These are phyloP conservation scores for Rutilus rutilus DNA, from an alignment of 2,113 vertebrate species.

Conservation along the genomic window DNA sequence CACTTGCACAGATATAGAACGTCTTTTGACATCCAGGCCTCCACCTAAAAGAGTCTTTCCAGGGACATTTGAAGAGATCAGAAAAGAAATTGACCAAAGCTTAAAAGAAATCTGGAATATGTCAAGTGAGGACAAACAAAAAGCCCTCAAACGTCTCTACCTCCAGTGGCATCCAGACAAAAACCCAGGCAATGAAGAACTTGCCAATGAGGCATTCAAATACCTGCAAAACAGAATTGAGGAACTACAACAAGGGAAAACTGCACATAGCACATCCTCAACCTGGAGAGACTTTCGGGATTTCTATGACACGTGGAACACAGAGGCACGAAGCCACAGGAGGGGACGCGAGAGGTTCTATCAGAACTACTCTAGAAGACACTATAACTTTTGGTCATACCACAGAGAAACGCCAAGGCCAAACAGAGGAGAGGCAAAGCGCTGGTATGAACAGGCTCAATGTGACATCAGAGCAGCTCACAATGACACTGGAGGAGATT, in stretches of 20 bases:
- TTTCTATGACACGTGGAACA: slow-evolving; percentile 72
- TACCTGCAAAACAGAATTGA: slow-evolving; percentile 72
- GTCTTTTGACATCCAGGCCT: not conserved
- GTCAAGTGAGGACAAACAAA: slow-evolving; percentile 66
- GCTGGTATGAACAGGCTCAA: slow-evolving; percentile 79
- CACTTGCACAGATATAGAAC: too few relatives aligned
- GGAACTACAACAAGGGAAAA: slow-evolving; percentile 56
- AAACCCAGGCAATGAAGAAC: slow-evolving; percentile 65
- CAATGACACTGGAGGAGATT: slow-evolving; percentile 57
- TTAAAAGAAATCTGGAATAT: slow-evolving; percentile 75
- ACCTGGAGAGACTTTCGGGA: slow-evolving; percentile 48
- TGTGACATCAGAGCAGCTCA: slow-evolving; percentile 76
- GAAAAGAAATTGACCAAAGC: slow-evolving; percentile 76
- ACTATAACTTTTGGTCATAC: slow-evolving; percentile 73
- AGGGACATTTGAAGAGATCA: slow-evolving; percentile 68
- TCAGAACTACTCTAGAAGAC: slow-evolving; percentile 3
- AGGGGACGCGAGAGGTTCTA: slow-evolving; percentile 62
- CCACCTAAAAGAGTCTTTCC: slow-evolving; percentile 51
- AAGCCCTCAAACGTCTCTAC: slow-evolving; percentile 78
- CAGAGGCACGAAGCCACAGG: slow-evolving; percentile 73
- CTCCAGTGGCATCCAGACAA: slow-evolving; percentile 83
- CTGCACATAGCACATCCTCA: not conserved
- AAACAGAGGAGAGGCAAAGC: slow-evolving; percentile 71
- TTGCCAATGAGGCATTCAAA: slow-evolving; percentile 73
- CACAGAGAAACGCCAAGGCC: slow-evolving; percentile 61